Evolutionary conservation across 2,888 invertebrate species (phyloP).

Genomic region (Calephelis perditalis): DNA sequence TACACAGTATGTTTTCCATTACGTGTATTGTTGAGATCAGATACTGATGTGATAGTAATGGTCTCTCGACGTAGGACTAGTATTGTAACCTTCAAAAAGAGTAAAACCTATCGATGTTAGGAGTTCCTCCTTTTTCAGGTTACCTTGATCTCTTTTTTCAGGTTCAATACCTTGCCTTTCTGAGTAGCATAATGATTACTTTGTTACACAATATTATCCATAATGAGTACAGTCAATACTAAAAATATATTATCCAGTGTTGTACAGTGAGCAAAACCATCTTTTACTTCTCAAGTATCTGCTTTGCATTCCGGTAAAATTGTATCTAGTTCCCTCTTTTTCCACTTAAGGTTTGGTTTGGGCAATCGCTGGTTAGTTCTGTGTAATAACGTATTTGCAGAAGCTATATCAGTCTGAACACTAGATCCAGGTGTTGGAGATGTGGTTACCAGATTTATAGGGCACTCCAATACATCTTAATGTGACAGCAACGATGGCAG

Average conservation of each 20-base stretch:
- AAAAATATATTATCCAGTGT: conserved; percentile 31
- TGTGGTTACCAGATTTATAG: conserved; percentile 31
- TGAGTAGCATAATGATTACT: conserved; percentile 31
- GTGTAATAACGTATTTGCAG: conserved; percentile 29
- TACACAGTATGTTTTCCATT: too few relatives aligned
- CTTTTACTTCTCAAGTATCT: conserved; percentile 30
- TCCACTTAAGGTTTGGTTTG: conserved; percentile 31
- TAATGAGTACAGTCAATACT: conserved; percentile 29
- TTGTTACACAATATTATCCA: conserved; percentile 33
- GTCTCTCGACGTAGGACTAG: too few relatives aligned
- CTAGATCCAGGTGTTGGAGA: conserved; percentile 19
- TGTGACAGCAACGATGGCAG: conserved; percentile 26
- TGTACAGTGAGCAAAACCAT: too few relatives aligned
- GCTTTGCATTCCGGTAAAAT: conserved; percentile 24
- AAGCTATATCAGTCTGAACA: background rate
- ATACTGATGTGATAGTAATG: too few relatives aligned
- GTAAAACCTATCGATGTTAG: too few relatives aligned
- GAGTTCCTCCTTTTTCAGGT: too few relatives aligned
- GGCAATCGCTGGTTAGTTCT: conserved; percentile 28
- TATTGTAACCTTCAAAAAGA: too few relatives aligned
- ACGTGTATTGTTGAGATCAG: too few relatives aligned
- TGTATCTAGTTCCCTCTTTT: conserved; percentile 22
- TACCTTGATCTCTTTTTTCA: too few relatives aligned
- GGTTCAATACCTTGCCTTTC: conserved; percentile 27
- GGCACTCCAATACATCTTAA: conserved; percentile 27